Evolutionary conservation across 2,888 invertebrate species (phyloP).

Genomic region (Drosophila formosana): DNA sequence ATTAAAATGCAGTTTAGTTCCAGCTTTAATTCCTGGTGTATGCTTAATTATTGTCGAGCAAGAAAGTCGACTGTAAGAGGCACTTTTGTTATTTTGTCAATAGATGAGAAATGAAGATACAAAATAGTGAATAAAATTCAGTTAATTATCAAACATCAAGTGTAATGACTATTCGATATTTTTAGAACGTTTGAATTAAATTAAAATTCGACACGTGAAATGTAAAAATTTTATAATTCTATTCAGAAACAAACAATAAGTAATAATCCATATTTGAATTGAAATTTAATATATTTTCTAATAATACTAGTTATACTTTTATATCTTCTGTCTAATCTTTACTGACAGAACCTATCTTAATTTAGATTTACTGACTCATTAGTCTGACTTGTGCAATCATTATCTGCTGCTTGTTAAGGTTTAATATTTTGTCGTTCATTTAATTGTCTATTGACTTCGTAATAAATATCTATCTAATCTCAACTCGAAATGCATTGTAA

Average conservation of each 20-base stretch:
- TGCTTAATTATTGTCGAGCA: not conserved
- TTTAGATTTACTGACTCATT: not conserved
- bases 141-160: too few relatives aligned
- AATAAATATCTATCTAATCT: constrained; percentile 31
- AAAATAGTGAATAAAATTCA: too few relatives aligned
- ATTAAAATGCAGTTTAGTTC: not conserved
- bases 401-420: not conserved
- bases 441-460: not conserved
- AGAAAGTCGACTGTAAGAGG: not conserved
- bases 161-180: too few relatives aligned
- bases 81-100: not conserved
- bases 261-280: too few relatives aligned
- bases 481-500: not conserved
- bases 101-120: too few relatives aligned
- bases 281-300: not conserved
- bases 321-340: not conserved
- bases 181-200: too few relatives aligned
- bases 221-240: too few relatives aligned
- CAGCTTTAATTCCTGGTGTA: not conserved
- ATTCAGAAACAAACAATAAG: too few relatives aligned
- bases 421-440: not conserved
- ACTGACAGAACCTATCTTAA: not conserved
- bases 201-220: too few relatives aligned
- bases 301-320: not conserved
- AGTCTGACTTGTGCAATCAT: too few relatives aligned